Evolutionary conservation across 2,797 vertebrate genomes (phyloP).

Genomic region (Rhinoraja longicauda): DNA sequence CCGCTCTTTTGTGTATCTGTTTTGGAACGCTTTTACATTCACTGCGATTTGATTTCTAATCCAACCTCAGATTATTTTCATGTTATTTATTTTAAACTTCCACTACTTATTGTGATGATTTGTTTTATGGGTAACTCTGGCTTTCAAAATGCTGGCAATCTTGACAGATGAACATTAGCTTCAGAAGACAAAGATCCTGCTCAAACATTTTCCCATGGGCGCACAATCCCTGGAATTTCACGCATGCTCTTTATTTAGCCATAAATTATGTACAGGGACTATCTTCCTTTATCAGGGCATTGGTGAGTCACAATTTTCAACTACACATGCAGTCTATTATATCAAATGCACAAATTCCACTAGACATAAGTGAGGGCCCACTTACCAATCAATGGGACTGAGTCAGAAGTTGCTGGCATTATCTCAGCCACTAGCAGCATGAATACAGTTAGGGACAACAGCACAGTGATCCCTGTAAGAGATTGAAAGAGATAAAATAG

Average conservation of each 20-base stretch:
- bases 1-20: too few relatives aligned
- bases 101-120: not conserved
- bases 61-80: not conserved
- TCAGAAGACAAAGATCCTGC: not conserved
- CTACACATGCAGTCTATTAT: not conserved
- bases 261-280: not conserved
- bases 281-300: too few relatives aligned
- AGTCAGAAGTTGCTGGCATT: conserved; percentile 89
- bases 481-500: conserved; percentile 38
- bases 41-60: not conserved
- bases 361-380: not conserved
- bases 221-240: not conserved
- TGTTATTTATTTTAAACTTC: not conserved
- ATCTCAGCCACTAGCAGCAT: conserved; percentile 89
- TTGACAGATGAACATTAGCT: not conserved
- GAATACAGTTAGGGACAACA: conserved; percentile 85
- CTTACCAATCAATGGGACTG: conserved; percentile 82
- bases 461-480: conserved; percentile 76
- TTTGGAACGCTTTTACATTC: not conserved
- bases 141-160: not conserved
- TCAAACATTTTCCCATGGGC: not conserved
- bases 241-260: not conserved
- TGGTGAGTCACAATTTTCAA: not conserved
- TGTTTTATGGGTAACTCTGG: not conserved
- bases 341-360: not conserved